These are phyloP conservation scores for Tachypleus tridentatus DNA, from an alignment of 1,140 invertebrate species.

Conservation along the genomic window DNA sequence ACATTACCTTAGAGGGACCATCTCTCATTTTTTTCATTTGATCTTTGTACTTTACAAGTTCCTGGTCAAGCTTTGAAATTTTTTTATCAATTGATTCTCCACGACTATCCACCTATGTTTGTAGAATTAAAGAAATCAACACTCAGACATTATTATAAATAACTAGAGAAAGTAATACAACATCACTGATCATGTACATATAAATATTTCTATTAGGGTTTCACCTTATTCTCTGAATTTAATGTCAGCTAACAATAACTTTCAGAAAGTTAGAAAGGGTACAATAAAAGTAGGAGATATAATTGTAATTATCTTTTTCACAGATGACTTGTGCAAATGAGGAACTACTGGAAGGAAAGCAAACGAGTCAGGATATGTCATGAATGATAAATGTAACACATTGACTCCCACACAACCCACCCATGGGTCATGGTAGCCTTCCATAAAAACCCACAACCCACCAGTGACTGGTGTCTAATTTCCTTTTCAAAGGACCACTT, in stretches of 20 bases:
- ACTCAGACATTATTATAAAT: not conserved
- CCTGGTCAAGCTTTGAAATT: slow-evolving; percentile 75
- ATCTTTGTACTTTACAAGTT: slow-evolving; percentile 95
- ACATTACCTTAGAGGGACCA: slow-evolving; percentile 69
- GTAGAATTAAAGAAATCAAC: slow-evolving; percentile 17
- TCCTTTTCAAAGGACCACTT: too few relatives aligned
- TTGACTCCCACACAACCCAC: too few relatives aligned
- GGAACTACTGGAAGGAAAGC: too few relatives aligned
- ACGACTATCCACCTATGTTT: slow-evolving; percentile 71
- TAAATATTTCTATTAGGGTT: too few relatives aligned
- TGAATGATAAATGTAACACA: too few relatives aligned
- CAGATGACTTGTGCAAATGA: too few relatives aligned
- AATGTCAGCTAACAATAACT: not conserved
- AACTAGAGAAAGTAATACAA: slow-evolving; percentile 1
- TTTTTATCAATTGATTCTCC: slow-evolving; percentile 94
- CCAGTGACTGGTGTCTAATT: too few relatives aligned
- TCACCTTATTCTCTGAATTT: too few relatives aligned
- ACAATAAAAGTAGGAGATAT: slow-evolving; percentile 1
- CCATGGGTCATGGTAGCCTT: too few relatives aligned
- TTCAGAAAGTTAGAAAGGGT: slow-evolving; percentile 1
- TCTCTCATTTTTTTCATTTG: slow-evolving; percentile 99
- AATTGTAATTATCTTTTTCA: too few relatives aligned
- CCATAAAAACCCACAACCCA: too few relatives aligned
- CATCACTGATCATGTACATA: not conserved
- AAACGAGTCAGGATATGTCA: too few relatives aligned